Base-by-base conservation (phyloP, 2,888 invertebrate genomes). In the Tetramorium bicarinatum region DNA sequence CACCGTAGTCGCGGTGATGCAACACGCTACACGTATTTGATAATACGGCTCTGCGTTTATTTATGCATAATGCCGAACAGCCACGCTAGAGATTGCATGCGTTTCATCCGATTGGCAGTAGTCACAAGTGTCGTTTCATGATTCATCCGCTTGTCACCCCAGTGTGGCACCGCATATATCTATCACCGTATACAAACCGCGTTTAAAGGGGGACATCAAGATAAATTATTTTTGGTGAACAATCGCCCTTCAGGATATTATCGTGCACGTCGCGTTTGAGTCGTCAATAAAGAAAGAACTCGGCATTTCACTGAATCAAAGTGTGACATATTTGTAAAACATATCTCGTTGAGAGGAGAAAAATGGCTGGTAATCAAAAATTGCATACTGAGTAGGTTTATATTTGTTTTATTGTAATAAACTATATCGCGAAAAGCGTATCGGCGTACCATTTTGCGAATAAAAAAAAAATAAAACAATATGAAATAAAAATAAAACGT, bases 21-120 rank as follows among this genome's bases (percentile, higher is more conserved):
- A 80, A 80, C 44, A 18, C 1, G 4, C 34, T 21, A 25, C 54
- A 25, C 21, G 59, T 59, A 38, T 79, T 71, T 71, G 59, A 80
- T 80, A 80, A 80, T 71, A 71, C 72, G 13, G 49, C 18, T 80
- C 47, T 61, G 47, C 59, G 61, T 49, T 71, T 80, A 72, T 80
- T 80, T 47, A 71, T 61, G 47, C 72, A 79, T 79, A 79, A 59
- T 79, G 18, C 44, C 21, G 29, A n/a, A 56, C 38, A 54, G n/a
- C 13, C n/a, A 18, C 44, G 34, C n/a, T 69, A 72, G 25, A 71
- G 47, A 79, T 59, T 71, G 72, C 79, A 69, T 25, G 59, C 72
- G 21, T 80, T 47, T 71, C 72, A 80, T 71, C n/a, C 79, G 71
- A 79, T 80, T 49, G 79, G 13, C 13, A 49, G 71, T 59, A 80